Conservation (phyloP, 2,797 vertebrate species). For the Knipowitschia caucasica region DNA sequence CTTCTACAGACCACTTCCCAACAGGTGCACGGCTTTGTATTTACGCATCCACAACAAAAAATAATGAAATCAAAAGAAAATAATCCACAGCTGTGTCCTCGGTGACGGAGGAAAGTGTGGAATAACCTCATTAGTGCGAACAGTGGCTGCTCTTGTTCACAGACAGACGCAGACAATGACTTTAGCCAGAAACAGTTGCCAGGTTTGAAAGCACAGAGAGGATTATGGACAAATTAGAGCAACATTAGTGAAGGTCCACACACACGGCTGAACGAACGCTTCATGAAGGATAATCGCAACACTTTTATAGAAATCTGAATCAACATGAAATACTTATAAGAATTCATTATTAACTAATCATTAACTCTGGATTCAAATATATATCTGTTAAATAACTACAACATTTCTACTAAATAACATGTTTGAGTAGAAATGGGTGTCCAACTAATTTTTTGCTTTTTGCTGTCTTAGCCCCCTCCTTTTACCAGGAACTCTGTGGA, state of each 20-base stretch:
- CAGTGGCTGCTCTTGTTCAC: conserved; percentile 22
- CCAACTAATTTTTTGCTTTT: too few relatives aligned
- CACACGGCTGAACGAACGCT: not conserved
- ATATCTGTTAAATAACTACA: too few relatives aligned
- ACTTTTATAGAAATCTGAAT: too few relatives aligned
- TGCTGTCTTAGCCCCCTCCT: too few relatives aligned
- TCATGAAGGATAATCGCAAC: too few relatives aligned
- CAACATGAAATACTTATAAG: too few relatives aligned
- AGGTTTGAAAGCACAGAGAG: conserved; percentile 15
- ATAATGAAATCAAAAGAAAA: conserved; percentile 15
- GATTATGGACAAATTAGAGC: conserved; percentile 8
- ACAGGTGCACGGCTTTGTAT: conserved; percentile 11
- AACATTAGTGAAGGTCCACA: not conserved
- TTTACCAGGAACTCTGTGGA: too few relatives aligned
- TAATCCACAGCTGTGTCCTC: conserved; percentile 10
- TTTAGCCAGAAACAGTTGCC: conserved; percentile 15
- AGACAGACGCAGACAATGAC: conserved; percentile 14
- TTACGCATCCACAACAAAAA: conserved; percentile 8
- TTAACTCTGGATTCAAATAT: too few relatives aligned
- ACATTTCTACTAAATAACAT: too few relatives aligned
- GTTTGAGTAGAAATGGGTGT: too few relatives aligned
- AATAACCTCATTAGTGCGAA: conserved; percentile 38
- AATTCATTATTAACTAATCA: too few relatives aligned
- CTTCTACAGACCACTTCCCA: not conserved
- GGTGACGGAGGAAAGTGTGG: conserved; percentile 21